Evolutionary conservation across 2,113 vertebrate genomes (phyloP), one percentile per base, ranked within the genome.

Genomic region (Paradoxurus hermaphroditus): DNA sequence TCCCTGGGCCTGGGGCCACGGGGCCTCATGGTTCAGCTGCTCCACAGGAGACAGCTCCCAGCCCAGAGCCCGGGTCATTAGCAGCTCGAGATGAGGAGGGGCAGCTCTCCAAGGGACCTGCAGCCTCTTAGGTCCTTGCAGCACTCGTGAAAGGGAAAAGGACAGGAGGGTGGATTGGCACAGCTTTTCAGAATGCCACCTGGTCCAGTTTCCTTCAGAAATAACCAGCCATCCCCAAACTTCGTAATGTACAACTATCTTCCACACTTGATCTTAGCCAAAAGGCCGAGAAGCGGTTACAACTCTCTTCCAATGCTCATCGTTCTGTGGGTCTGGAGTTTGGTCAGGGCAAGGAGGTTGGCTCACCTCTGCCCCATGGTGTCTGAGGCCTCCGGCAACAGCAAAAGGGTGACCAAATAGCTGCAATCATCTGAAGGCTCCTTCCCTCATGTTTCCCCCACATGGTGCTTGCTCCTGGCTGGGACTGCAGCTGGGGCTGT

Each of bases 121-220:
- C 53, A 89, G 11, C 39, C 72, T 29, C 3, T 4, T 2, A 29
- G 19, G 34, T 41, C 41, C 75, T 1, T 0, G 70, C 21, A 39
- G 68, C 15, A 41, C n/a, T 19, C 0, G 1, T 18, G 34, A 51
- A 63, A 31, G 15, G 68, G 7, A 5, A 81, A 51, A 51, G 34
- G 62, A n/a, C 16, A 72, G 19, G n/a, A 41, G 13, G 3, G 10
- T 36, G 46, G 29, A 16, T 19, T 41, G 85, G 51, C 27, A 23
- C 51, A 18, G n/a, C 23, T 82, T 86, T 94, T 94, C 36, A 3
- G 39, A 72, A 31, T 4, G 2, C 31, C 19, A 2, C 31, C n/a
- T 65, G 31, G n/a, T 10, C 39, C 29, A 7, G 34, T 51, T 72
- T 25, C 53, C n/a, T 12, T 63, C 1, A 3, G 31, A 78, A n/a